Evolutionary conservation across 2,888 invertebrate genomes (phyloP).

Genomic region (Lottia scabra): DNA sequence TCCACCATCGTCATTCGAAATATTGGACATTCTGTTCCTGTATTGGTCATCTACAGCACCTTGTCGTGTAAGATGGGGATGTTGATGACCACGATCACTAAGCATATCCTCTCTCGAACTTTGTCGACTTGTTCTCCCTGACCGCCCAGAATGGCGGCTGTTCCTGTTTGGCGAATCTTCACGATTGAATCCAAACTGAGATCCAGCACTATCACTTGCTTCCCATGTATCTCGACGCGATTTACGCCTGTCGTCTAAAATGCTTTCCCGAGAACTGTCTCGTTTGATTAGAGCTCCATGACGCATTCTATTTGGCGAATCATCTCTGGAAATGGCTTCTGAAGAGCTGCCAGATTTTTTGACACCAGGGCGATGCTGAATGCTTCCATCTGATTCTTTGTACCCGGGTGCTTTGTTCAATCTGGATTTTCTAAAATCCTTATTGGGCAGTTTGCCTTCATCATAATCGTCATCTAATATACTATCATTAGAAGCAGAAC

Average conservation of each 20-base stretch:
- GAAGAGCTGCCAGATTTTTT: conserved; percentile 54
- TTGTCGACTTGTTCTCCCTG: conserved; percentile 42
- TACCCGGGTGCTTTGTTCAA: conserved; percentile 75
- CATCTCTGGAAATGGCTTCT: conserved; percentile 52
- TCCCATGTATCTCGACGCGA: conserved; percentile 28
- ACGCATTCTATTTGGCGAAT: conserved; percentile 47
- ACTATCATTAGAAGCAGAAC: conserved; percentile 51
- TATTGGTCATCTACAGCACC: conserved; percentile 15
- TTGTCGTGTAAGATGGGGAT: conserved; percentile 20
- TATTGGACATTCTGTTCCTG: conserved; percentile 34
- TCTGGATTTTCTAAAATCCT: conserved; percentile 81
- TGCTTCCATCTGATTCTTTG: conserved; percentile 24
- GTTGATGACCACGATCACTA: conserved; percentile 38
- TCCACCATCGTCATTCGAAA: conserved; percentile 34
- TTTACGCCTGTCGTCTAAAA: conserved; percentile 48
- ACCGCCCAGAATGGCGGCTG: conserved; percentile 27
- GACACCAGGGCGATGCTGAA: conserved; percentile 30
- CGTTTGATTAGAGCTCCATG: conserved; percentile 30
- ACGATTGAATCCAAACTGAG: conserved; percentile 51
- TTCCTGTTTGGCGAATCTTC: conserved; percentile 57
- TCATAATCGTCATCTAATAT: conserved; percentile 50
- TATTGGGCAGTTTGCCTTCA: conserved; percentile 71
- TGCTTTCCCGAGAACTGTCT: conserved; percentile 50
- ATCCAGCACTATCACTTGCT: conserved; percentile 41
- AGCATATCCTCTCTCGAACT: conserved; percentile 52